These are phyloP conservation scores for Galeruca laticollis DNA, from an alignment of 2,888 invertebrate species.

Conservation along the genomic window DNA sequence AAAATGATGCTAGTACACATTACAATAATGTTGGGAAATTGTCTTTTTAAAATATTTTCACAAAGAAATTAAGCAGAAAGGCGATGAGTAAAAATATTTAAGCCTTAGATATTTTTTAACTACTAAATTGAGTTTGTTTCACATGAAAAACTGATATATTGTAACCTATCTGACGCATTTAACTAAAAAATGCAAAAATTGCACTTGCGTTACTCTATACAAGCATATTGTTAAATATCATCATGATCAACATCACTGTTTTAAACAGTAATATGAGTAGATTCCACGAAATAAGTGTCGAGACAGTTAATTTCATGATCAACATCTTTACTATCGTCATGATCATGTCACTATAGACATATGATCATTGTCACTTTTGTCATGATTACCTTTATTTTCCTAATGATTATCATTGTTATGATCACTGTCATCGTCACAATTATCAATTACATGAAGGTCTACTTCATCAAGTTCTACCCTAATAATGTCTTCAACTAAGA, in stretches of 20 bases:
- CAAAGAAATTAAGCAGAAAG: too few species aligned
- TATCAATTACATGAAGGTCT: conserved; percentile 19
- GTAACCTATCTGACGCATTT: background rate
- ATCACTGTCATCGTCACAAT: conserved; percentile 5
- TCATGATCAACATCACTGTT: conserved; percentile 24
- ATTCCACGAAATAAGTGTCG: too few species aligned
- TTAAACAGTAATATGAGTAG: too few species aligned
- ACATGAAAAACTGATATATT: background rate
- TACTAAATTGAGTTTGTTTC: too few species aligned
- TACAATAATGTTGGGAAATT: too few species aligned
- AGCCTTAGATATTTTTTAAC: too few species aligned
- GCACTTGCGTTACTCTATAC: background rate
- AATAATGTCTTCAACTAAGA: conserved; percentile 22
- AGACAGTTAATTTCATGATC: too few species aligned
- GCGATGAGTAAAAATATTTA: too few species aligned
- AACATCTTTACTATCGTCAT: conserved; percentile 19
- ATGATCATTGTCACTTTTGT: conserved; percentile 12
- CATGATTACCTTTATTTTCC: too few species aligned
- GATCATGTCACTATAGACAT: too few species aligned
- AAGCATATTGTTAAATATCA: background rate
- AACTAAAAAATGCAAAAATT: conserved; percentile 11
- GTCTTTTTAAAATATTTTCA: too few species aligned
- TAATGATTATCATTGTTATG: background rate
- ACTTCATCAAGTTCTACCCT: conserved; percentile 27
- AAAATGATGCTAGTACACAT: too few species aligned